These are phyloP conservation scores for Rissa tridactyla DNA, from an alignment of 2,113 vertebrate genomes.

Conservation along the genomic window DNA sequence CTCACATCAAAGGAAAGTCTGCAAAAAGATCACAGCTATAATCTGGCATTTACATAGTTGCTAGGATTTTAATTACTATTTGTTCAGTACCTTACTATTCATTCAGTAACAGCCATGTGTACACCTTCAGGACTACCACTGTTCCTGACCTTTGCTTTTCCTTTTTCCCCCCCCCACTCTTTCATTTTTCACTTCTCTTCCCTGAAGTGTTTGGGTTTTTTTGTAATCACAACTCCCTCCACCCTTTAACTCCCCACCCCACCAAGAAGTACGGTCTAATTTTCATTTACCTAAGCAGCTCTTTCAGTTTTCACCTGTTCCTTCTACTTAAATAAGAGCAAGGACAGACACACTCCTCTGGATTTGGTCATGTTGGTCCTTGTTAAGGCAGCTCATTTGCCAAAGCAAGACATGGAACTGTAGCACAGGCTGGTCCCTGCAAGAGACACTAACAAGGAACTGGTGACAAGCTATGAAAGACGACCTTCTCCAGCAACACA, in stretches of 20 bases:
- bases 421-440: background rate
- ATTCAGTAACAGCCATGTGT: conserved; percentile 1
- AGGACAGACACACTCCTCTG: background rate
- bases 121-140: background rate
- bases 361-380: background rate
- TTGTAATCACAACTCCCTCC: background rate
- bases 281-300: background rate
- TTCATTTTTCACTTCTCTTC: background rate
- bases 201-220: background rate
- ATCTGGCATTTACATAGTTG: conserved; percentile 63
- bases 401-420: background rate
- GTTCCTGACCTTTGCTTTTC: conserved; percentile 18
- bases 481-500: background rate
- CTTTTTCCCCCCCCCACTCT: background rate
- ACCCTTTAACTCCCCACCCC: background rate
- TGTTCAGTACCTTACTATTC: conserved; percentile 40
- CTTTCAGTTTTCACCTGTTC: background rate
- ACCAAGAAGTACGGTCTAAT: background rate
- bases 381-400: background rate
- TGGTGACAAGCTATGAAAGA: background rate
- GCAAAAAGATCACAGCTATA: conserved; percentile 61
- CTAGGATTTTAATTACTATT: conserved; percentile 65
- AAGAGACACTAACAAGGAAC: background rate
- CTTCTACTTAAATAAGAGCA: background rate
- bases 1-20: conserved; percentile 23